These are phyloP conservation scores for Kryptopterus vitreolus DNA, from an alignment of 2,797 vertebrate genomes.

Conservation along the genomic window DNA sequence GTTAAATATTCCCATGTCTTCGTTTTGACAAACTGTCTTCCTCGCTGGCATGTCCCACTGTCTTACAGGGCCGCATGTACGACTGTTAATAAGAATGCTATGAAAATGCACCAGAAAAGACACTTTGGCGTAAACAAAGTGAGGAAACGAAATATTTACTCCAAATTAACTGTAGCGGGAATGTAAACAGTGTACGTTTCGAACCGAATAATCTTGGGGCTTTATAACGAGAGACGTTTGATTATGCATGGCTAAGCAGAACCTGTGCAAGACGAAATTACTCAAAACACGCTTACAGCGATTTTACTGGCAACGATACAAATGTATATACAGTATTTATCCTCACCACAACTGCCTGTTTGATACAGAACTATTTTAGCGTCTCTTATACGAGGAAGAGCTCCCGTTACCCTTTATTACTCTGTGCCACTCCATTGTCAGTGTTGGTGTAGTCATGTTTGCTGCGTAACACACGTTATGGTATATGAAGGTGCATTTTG, in stretches of 20 bases:
- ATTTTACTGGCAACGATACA: slow-evolving; percentile 17
- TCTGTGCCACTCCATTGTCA: slow-evolving; percentile 14
- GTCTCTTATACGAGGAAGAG: slow-evolving; percentile 22
- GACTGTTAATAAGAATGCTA: slow-evolving; percentile 27
- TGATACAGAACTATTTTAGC: slow-evolving; percentile 37
- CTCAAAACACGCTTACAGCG: slow-evolving; percentile 26
- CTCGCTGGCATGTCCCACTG: slow-evolving; percentile 47
- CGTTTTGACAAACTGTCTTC: slow-evolving; percentile 41
- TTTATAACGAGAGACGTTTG: slow-evolving; percentile 12
- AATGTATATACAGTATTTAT: slow-evolving; percentile 26
- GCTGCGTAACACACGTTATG: slow-evolving; percentile 26
- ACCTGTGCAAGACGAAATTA: slow-evolving; percentile 22
- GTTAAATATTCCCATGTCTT: slow-evolving; percentile 27
- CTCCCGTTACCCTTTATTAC: not conserved
- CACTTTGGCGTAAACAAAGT: no score
- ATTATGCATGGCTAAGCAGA: slow-evolving; percentile 40
- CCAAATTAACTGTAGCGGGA: not conserved
- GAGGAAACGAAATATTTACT: slow-evolving; percentile 4
- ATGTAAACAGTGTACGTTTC: not conserved
- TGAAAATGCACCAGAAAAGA: slow-evolving; percentile 2
- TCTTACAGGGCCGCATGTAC: slow-evolving; percentile 41
- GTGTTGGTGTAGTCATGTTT: slow-evolving; percentile 23
- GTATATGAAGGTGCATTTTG: slow-evolving; percentile 27
- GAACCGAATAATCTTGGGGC: not conserved
- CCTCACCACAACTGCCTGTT: slow-evolving; percentile 43